A percentile compares a stretch with the other conserved stretches of the same genome.
Evolutionary conservation across 2,888 invertebrate genomes (phyloP).

Genomic region (Hypsopygia costalis): DNA sequence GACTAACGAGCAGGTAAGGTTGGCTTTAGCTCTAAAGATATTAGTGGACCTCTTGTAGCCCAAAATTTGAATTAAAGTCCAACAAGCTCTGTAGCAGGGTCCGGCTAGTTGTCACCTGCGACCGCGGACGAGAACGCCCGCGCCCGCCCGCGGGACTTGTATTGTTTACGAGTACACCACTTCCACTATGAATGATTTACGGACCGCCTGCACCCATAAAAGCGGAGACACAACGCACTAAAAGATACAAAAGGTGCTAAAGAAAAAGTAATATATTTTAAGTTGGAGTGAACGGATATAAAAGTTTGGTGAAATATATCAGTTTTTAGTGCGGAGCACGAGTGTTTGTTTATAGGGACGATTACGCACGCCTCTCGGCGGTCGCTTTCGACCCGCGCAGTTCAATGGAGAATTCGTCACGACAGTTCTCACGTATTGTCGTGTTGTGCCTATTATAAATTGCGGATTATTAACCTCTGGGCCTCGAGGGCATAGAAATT

Average conservation of each 20-base stretch:
- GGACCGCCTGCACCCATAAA: slow-evolving; percentile 73
- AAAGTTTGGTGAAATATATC: slow-evolving; percentile 78
- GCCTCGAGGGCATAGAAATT: too few species aligned
- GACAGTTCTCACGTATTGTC: slow-evolving; percentile 37
- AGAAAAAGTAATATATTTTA: slow-evolving; percentile 78
- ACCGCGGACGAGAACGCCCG: slow-evolving; percentile 6
- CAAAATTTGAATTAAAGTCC: not conserved
- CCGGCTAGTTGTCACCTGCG: slow-evolving; percentile 6
- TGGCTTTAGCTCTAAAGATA: too few species aligned
- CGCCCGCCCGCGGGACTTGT: slow-evolving; percentile 47
- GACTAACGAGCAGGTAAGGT: too few species aligned
- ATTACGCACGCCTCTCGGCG: slow-evolving; percentile 68
- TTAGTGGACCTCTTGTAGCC: too few species aligned
- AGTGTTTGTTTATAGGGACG: slow-evolving; percentile 73
- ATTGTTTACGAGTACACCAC: slow-evolving; percentile 73
- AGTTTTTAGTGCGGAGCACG: slow-evolving; percentile 67
- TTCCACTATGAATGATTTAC: slow-evolving; percentile 79
- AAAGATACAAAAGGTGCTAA: slow-evolving; percentile 80
- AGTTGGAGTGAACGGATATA: slow-evolving; percentile 73
- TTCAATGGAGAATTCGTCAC: slow-evolving; percentile 47
- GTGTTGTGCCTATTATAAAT: slow-evolving; percentile 18
- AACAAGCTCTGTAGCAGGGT: not conserved
- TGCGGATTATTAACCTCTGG: slow-evolving; percentile 8
- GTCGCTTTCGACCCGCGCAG: slow-evolving; percentile 16
- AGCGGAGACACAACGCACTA: slow-evolving; percentile 73